These are phyloP conservation scores for Periophthalmodon schlosseri DNA, from an alignment of 2,113 vertebrate species.

Conservation along the genomic window DNA sequence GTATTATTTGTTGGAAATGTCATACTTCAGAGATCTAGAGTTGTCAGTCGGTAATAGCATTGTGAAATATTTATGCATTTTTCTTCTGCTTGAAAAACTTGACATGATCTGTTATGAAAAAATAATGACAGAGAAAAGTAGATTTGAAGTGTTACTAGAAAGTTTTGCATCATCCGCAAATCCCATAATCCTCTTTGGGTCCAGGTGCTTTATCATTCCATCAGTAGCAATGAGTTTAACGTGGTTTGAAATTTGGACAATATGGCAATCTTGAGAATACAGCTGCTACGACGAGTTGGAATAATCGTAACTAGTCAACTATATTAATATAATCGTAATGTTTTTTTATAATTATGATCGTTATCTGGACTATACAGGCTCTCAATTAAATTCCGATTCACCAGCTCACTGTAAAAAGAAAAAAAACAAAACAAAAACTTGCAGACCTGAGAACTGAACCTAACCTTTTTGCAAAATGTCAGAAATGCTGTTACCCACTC, in stretches of 20 bases:
- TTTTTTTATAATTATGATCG: no score
- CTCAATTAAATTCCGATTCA: no score
- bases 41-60: neutral
- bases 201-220: neutral
- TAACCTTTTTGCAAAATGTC: no score
- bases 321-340: no score
- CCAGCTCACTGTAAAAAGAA: no score
- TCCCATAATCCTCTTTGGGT: constrained; percentile 20
- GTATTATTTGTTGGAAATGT: neutral
- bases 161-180: neutral
- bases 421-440: no score
- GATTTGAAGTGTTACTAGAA: neutral
- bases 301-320: no score
- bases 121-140: neutral
- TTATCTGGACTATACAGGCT: no score
- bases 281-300: no score
- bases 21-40: neutral
- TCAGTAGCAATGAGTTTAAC: neutral
- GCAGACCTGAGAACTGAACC: no score
- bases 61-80: neutral
- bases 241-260: neutral
- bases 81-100: neutral
- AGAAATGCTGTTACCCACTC: neutral
- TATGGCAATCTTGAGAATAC: neutral
- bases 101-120: neutral